Evolutionary conservation across 2,888 invertebrate species (phyloP).

Genomic region (Oxytorus armatus): DNA sequence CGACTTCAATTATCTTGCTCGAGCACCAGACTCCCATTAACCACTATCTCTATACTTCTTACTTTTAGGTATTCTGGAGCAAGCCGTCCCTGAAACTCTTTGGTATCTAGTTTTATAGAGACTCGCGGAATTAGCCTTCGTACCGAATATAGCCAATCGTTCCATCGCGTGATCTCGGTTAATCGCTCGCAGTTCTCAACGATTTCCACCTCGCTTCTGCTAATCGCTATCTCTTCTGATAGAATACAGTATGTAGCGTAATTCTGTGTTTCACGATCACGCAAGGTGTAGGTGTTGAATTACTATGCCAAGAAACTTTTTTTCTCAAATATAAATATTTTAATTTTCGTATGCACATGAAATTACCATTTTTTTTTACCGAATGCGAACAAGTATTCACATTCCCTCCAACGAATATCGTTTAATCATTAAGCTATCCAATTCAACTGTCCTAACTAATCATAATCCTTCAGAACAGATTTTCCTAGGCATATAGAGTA

Average conservation of each 20-base stretch:
- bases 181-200: slow-evolving; percentile 45
- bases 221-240: slow-evolving; percentile 48
- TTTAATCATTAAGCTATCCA: no score
- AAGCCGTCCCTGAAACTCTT: slow-evolving; percentile 60
- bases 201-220: slow-evolving; percentile 36
- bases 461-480: no score
- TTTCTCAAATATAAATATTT: slow-evolving; percentile 10
- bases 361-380: background rate
- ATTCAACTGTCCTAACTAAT: no score
- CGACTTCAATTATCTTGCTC: slow-evolving; percentile 63
- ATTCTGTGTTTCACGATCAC: slow-evolving; percentile 38
- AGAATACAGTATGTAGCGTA: slow-evolving; percentile 19
- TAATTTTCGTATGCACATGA: background rate
- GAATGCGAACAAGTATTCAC: background rate
- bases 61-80: slow-evolving; percentile 38
- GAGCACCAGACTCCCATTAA: slow-evolving; percentile 41
- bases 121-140: slow-evolving; percentile 46
- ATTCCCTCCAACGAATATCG: no score
- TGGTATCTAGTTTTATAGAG: slow-evolving; percentile 47
- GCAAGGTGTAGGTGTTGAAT: slow-evolving; percentile 35
- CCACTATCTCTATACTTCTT: slow-evolving; percentile 33
- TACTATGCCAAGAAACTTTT: slow-evolving; percentile 15
- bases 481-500: no score
- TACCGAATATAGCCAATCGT: slow-evolving; percentile 29
- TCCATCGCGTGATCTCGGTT: slow-evolving; percentile 62